phyloP scores from a whole-genome alignment of 2,113 vertebrate genomes.

The Centropus bengalensis region DNA sequence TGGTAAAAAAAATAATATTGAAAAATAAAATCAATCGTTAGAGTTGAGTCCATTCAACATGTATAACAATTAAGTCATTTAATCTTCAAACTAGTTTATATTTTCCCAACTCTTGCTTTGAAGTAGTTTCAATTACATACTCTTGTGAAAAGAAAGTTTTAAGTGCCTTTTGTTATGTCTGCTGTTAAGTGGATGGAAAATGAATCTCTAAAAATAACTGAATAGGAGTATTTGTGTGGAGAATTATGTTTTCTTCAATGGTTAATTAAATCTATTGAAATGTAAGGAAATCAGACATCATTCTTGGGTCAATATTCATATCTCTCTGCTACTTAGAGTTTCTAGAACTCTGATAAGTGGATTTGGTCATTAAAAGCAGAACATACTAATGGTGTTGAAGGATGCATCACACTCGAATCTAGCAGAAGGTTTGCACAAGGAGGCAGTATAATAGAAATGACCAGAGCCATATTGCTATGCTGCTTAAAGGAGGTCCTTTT shows the following conservation, averaged over 20 bases:
- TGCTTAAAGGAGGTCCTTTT: not conserved
- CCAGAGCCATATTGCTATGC: not conserved
- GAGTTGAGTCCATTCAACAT: not conserved
- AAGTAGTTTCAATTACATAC: not conserved
- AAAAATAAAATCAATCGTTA: not conserved
- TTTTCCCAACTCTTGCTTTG: constrained; percentile 23
- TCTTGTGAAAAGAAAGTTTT: constrained; percentile 12
- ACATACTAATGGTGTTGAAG: not conserved
- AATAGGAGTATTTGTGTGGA: not conserved
- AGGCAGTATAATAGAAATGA: not conserved
- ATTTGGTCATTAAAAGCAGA: not conserved
- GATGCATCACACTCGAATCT: not conserved
- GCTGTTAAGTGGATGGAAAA: constrained; percentile 12
- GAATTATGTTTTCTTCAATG: not conserved
- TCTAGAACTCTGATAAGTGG: not conserved
- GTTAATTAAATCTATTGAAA: not conserved
- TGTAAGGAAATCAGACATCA: not conserved
- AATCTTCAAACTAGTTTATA: not conserved
- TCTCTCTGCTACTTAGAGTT: not conserved
- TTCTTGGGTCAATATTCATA: not conserved
- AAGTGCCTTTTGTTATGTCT: constrained; percentile 22
- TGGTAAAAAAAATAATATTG: not conserved
- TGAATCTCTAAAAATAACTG: not conserved
- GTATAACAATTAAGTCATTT: not conserved
- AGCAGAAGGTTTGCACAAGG: not conserved